These are phyloP conservation scores for Ennomos quercinarius DNA, from an alignment of 2,888 invertebrate species.

Conservation along the genomic window DNA sequence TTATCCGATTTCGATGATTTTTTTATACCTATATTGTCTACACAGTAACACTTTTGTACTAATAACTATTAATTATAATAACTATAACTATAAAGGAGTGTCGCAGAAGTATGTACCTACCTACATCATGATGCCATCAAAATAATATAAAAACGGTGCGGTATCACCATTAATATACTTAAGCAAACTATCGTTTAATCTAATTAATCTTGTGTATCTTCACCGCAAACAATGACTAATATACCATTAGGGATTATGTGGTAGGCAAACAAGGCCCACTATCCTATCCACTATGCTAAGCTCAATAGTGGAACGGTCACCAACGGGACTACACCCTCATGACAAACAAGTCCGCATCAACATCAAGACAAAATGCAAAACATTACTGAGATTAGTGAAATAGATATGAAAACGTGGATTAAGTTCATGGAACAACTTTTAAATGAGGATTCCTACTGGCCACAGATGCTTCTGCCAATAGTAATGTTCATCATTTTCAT, in stretches of 20 bases:
- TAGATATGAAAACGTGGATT: conserved; percentile 46
- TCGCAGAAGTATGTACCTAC: background rate
- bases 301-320: conserved; percentile 5
- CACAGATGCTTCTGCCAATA: conserved; percentile 39
- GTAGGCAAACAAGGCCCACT: conserved; percentile 11
- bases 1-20: too few species aligned
- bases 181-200: conserved; percentile 23
- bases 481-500: conserved; percentile 52
- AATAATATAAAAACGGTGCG: background rate
- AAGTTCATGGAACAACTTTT: conserved; percentile 47
- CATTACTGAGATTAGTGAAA: conserved; percentile 11
- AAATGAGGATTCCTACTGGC: conserved; percentile 44
- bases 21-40: too few species aligned
- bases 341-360: too few species aligned
- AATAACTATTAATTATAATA: too few species aligned
- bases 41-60: too few species aligned
- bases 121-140: background rate
- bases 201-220: conserved; percentile 24
- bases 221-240: conserved; percentile 26
- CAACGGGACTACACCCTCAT: background rate
- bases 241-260: conserved; percentile 9
- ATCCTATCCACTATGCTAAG: background rate
- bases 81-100: too few species aligned
- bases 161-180: conserved; percentile 14
- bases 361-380: conserved; percentile 9